Percentiles rank a stretch among this genome's conserved stretches.
These are phyloP conservation scores for Pandemis cinnamomeana DNA, from an alignment of 2,888 invertebrate species.

Conservation along the genomic window DNA sequence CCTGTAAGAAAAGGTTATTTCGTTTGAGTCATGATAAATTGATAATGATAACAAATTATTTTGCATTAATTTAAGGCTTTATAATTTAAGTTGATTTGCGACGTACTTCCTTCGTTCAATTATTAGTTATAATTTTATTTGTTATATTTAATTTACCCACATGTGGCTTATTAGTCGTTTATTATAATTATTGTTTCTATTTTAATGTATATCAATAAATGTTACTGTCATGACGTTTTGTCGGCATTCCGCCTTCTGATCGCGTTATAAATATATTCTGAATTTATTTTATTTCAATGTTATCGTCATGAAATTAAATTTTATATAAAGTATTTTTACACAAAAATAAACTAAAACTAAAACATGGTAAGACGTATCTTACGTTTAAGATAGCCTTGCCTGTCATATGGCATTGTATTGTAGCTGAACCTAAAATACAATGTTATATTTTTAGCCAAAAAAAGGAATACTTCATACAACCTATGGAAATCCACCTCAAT, in stretches of 20 bases:
- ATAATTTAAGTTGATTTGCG: conserved; percentile 48
- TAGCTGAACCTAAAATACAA: conserved; percentile 42
- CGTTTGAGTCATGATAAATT: background rate
- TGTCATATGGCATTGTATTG: conserved; percentile 34
- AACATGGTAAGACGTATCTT: conserved; percentile 17
- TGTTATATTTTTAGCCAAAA: conserved; percentile 46
- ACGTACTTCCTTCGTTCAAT: conserved; percentile 77
- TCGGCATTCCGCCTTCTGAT: conserved; percentile 68
- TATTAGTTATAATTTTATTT: conserved; percentile 65
- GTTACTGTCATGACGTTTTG: conserved; percentile 46
- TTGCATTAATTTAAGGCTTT: conserved; percentile 15
- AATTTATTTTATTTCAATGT: conserved; percentile 19
- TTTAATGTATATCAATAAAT: conserved; percentile 23
- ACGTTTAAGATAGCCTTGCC: conserved; percentile 8
- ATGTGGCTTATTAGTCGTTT: conserved; percentile 55
- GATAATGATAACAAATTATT: background rate
- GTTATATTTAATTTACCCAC: conserved; percentile 36
- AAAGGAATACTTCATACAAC: conserved; percentile 75
- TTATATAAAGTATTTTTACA: conserved; percentile 27
- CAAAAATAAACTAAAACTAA: conserved; percentile 35
- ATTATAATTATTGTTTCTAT: conserved; percentile 39
- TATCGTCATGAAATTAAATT: conserved; percentile 23
- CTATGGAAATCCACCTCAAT: conserved; percentile 75
- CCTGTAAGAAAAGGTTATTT: background rate
- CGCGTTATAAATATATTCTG: conserved; percentile 13